Percentiles rank a stretch among this genome's conserved stretches.
phyloP scores from a whole-genome alignment of 2,888 invertebrate genomes.

The Amblyteles armatorius region DNA sequence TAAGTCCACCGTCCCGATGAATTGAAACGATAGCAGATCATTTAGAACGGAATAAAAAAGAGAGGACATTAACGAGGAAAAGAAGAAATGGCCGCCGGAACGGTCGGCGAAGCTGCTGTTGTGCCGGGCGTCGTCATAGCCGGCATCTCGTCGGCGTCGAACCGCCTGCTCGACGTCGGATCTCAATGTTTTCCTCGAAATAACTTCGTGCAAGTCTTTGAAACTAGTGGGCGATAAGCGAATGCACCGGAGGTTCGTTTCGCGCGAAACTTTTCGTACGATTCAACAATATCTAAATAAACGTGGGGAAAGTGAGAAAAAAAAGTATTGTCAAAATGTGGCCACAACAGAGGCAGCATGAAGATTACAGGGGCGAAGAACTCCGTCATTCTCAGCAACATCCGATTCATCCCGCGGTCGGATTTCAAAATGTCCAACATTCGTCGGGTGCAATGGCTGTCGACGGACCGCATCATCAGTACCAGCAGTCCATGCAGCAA shows the following conservation, averaged over 20 bases:
- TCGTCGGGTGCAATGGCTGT: slow-evolving; percentile 1
- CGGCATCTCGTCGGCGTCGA: slow-evolving; percentile 20
- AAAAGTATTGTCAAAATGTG: slow-evolving; percentile 68
- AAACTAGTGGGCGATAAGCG: slow-evolving; percentile 9
- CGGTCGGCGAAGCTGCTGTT: slow-evolving; percentile 15
- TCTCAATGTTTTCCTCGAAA: slow-evolving; percentile 1
- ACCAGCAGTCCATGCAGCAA: slow-evolving; percentile 62
- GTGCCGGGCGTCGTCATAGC: slow-evolving; percentile 12
- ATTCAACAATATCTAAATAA: not conserved
- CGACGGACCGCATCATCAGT: slow-evolving; percentile 60
- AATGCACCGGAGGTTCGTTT: not conserved
- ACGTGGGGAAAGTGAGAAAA: not conserved
- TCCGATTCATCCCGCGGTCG: slow-evolving; percentile 65
- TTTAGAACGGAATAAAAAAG: not conserved
- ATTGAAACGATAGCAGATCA: not conserved
- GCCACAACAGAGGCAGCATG: slow-evolving; percentile 71
- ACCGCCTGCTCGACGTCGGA: not conserved
- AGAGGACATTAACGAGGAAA: not conserved
- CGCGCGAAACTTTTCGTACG: not conserved
- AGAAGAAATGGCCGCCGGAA: slow-evolving; percentile 36
- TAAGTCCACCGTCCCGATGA: not conserved
- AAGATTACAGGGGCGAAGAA: slow-evolving; percentile 65
- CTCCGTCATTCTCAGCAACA: slow-evolving; percentile 69
- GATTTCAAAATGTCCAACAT: slow-evolving; percentile 42
- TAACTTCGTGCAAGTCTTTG: not conserved